Evolutionary conservation across 1,140 invertebrate genomes (phyloP).

Genomic region (Diploscapter pachys): DNA sequence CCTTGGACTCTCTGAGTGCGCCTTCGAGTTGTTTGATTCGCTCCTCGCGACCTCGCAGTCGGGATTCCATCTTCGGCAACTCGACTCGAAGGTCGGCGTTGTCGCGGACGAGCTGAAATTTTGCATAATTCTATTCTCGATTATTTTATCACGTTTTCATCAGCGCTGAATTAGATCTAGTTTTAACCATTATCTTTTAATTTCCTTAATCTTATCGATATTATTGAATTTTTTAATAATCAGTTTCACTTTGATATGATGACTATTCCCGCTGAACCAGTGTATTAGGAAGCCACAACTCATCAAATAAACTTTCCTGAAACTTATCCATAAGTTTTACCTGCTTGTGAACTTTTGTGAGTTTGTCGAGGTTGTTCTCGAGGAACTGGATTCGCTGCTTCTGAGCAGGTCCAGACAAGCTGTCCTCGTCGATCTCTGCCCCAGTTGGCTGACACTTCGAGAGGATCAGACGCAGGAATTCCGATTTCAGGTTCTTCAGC

Average conservation of each 20-base stretch:
- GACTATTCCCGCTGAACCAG: too few relatives aligned
- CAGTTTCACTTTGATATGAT: too few relatives aligned
- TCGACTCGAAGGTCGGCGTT: constrained; percentile 97
- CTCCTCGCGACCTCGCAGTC: constrained; percentile 93
- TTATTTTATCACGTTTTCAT: too few relatives aligned
- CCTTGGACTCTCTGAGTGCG: constrained; percentile 94
- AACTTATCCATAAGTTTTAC: constrained; percentile 44
- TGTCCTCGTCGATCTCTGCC: constrained; percentile 69
- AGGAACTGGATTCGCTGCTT: constrained; percentile 99
- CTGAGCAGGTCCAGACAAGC: constrained; percentile 76
- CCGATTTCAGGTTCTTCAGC: constrained; percentile 89
- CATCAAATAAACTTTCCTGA: too few relatives aligned
- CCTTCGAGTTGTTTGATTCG: constrained; percentile 93
- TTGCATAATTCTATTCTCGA: too few relatives aligned
- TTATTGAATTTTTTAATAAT: neutral
- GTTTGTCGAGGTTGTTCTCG: constrained; percentile 96
- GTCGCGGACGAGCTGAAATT: constrained; percentile 74
- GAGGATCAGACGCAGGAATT: constrained; percentile 95
- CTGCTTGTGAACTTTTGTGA: constrained; percentile 83
- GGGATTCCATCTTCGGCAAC: constrained; percentile 94
- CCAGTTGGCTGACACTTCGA: constrained; percentile 65
- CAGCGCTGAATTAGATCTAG: too few relatives aligned
- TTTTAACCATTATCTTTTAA: too few relatives aligned
- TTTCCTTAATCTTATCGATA: too few relatives aligned
- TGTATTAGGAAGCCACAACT: too few relatives aligned